Evolutionary conservation across 1,140 invertebrate genomes (phyloP).

Genomic region (Drosophila obscura): DNA sequence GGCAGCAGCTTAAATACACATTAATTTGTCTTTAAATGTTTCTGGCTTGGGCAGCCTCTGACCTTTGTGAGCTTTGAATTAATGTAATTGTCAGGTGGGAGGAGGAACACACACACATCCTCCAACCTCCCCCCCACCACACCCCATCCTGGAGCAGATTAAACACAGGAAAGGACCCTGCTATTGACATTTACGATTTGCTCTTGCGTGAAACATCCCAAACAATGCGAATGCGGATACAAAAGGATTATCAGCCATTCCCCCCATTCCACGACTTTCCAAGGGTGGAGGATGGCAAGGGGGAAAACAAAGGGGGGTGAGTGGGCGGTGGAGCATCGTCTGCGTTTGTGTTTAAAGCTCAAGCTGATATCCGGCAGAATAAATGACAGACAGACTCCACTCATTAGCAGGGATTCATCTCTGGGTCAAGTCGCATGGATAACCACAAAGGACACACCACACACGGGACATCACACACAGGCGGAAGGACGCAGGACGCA

Average conservation of each 20-base stretch:
- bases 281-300: background rate
- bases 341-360: constrained; percentile 13
- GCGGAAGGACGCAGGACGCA: constrained; percentile 28
- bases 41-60: constrained; percentile 41
- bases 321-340: constrained; percentile 2
- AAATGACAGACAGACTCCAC: background rate
- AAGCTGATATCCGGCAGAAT: no score
- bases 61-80: constrained; percentile 56
- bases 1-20: constrained; percentile 75
- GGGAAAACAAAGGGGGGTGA: background rate
- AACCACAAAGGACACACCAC: constrained; percentile 27
- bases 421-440: constrained; percentile 3
- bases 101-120: constrained; percentile 16
- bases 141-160: constrained; percentile 11
- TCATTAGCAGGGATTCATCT: constrained; percentile 14
- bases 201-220: constrained; percentile 76
- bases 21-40: constrained; percentile 80
- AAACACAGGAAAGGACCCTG: constrained; percentile 39
- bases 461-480: background rate
- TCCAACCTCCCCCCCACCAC: background rate
- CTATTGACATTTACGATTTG: constrained; percentile 79
- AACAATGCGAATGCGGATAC: constrained; percentile 56
- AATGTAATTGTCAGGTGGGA: constrained; percentile 64
- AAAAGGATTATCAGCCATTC: constrained; percentile 68
- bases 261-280: constrained; percentile 4